Evolutionary conservation across 1,140 invertebrate genomes (phyloP).

Genomic region (Drosophila repleta): DNA sequence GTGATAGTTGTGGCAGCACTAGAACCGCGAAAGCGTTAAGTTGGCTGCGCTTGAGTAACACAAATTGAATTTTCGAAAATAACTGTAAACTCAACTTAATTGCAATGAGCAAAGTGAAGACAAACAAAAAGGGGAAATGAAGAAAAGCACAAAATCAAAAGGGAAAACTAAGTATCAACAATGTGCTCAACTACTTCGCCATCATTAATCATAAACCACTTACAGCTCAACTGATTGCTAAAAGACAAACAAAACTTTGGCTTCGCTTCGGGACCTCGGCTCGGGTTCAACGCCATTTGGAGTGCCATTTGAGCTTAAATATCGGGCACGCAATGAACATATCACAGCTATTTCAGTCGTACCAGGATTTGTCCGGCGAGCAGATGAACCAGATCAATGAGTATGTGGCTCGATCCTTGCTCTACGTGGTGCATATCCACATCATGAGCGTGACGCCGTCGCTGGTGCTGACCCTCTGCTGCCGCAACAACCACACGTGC

Average conservation of each 20-base stretch:
- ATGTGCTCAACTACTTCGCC: neutral
- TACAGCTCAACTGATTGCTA: neutral
- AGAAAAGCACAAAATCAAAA: neutral
- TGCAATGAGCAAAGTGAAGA: neutral
- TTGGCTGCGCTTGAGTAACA: neutral
- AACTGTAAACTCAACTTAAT: neutral
- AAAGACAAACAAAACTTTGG: slow-evolving; percentile 7
- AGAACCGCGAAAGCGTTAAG: neutral
- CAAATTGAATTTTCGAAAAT: neutral
- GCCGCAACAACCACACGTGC: slow-evolving; percentile 61
- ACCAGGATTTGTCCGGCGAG: slow-evolving; percentile 61
- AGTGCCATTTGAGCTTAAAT: neutral
- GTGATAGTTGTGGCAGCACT: no score
- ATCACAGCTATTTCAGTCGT: slow-evolving; percentile 45
- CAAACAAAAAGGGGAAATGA: neutral
- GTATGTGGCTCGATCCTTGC: slow-evolving; percentile 60
- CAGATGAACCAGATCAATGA: slow-evolving; percentile 64
- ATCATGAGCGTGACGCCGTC: slow-evolving; percentile 61
- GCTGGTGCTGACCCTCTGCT: slow-evolving; percentile 63
- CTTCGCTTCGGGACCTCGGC: no score
- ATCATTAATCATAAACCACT: slow-evolving; percentile 14
- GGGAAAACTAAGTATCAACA: neutral
- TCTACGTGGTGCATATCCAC: slow-evolving; percentile 65
- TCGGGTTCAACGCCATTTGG: neutral
- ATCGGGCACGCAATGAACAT: slow-evolving; percentile 57